phyloP scores from a whole-genome alignment of 2,113 vertebrate species.

The Aegithalos caudatus region DNA sequence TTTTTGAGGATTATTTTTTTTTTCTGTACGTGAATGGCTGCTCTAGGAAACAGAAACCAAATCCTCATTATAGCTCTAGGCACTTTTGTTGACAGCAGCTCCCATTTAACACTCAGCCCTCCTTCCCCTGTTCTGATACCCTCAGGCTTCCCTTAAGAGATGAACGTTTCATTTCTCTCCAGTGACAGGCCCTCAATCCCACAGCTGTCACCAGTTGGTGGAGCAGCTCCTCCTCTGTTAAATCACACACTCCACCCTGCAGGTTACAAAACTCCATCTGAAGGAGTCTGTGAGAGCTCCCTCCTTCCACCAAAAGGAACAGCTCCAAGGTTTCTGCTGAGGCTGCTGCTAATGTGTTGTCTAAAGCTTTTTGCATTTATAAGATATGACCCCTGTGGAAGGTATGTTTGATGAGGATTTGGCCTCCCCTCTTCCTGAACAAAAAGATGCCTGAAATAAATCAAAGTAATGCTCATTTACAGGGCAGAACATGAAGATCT shows the following conservation, averaged over 20 bases:
- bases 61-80: neutral
- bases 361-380: neutral
- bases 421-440: neutral
- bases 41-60: neutral
- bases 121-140: neutral
- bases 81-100: neutral
- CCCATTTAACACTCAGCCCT: neutral
- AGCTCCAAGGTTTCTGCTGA: neutral
- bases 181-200: neutral
- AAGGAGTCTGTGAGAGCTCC: neutral
- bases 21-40: neutral
- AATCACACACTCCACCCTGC: neutral
- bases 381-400: neutral
- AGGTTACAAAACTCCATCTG: neutral
- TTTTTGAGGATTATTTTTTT: neutral
- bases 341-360: neutral
- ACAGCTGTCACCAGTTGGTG: neutral
- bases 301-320: neutral
- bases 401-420: neutral
- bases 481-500: fast-evolving
- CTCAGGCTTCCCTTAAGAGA: neutral
- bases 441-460: neutral
- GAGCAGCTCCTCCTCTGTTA: neutral
- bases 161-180: neutral
- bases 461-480: neutral